These are phyloP conservation scores for Nomada fabriciana DNA, from an alignment of 2,888 invertebrate species.

Conservation along the genomic window DNA sequence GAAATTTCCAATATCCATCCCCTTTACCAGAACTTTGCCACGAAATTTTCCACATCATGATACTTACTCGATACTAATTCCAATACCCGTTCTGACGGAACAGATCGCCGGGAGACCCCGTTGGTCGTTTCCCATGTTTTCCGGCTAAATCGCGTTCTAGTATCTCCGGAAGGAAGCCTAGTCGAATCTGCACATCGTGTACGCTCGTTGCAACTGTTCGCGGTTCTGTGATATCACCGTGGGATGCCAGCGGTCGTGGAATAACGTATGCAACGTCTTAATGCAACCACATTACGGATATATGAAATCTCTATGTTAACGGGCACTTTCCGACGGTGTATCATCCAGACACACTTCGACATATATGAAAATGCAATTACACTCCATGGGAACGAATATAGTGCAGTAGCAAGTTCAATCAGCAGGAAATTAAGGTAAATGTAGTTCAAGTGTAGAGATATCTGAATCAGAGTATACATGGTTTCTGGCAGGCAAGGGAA, in stretches of 20 bases:
- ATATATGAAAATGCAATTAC: conserved; percentile 20
- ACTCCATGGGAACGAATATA: not conserved
- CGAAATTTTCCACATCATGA: not conserved
- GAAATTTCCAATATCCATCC: no score
- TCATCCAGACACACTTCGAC: not conserved
- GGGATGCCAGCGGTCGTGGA: conserved; percentile 35
- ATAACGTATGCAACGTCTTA: conserved; percentile 43
- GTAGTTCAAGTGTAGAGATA: not conserved
- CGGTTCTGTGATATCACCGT: conserved; percentile 44
- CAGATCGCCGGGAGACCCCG: conserved; percentile 3
- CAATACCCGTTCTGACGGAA: not conserved
- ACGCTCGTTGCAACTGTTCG: conserved; percentile 30
- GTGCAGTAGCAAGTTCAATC: not conserved
- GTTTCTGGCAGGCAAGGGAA: no score
- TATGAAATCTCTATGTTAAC: conserved; percentile 38
- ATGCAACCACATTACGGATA: conserved; percentile 43
- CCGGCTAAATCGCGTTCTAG: conserved; percentile 4
- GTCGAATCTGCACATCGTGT: conserved; percentile 26
- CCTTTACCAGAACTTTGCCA: no score
- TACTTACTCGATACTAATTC: not conserved
- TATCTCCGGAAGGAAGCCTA: conserved; percentile 15
- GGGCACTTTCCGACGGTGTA: conserved; percentile 9
- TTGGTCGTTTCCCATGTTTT: conserved; percentile 18
- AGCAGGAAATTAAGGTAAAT: not conserved
- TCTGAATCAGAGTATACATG: not conserved